Percentiles rank a stretch among this genome's conserved stretches.
These are phyloP conservation scores for Pollenia griseotomentosa DNA, from an alignment of 2,888 invertebrate genomes.

Conservation along the genomic window DNA sequence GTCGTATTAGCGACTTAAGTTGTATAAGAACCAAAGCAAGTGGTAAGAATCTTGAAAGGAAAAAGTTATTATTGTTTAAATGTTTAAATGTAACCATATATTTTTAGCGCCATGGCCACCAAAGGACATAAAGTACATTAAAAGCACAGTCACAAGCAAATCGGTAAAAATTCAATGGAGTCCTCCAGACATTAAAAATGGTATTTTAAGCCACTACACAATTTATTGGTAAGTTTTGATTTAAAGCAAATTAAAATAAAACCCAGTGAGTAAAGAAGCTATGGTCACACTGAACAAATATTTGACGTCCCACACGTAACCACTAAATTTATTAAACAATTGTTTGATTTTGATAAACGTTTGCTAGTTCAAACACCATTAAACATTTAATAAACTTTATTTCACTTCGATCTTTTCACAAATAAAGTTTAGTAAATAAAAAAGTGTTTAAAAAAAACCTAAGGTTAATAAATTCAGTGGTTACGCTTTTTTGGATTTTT, in stretches of 20 bases:
- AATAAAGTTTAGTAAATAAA: too few species aligned
- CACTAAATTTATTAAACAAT: too few species aligned
- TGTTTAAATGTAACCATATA: neutral
- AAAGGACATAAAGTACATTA: conserved; percentile 82
- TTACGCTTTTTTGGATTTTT: too few species aligned
- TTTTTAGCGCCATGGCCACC: conserved; percentile 85
- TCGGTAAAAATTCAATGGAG: conserved; percentile 87
- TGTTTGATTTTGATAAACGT: neutral
- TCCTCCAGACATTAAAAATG: conserved; percentile 89
- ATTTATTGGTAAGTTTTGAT: conserved; percentile 84
- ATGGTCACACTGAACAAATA: too few species aligned
- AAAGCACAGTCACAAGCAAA: conserved; percentile 85
- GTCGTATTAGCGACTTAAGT: conserved; percentile 86
- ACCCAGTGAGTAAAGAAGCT: neutral
- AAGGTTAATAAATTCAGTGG: too few species aligned
- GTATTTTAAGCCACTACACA: conserved; percentile 88
- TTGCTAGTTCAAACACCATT: neutral
- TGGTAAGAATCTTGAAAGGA: conserved; percentile 82
- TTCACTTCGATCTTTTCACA: too few species aligned
- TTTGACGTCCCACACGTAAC: too few species aligned
- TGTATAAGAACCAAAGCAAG: conserved; percentile 89
- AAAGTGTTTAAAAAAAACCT: too few species aligned
- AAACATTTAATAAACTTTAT: too few species aligned
- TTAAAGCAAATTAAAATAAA: neutral
- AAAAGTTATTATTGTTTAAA: neutral